phyloP scores from a whole-genome alignment of 2,888 invertebrate species.

The Papilio protenor region DNA sequence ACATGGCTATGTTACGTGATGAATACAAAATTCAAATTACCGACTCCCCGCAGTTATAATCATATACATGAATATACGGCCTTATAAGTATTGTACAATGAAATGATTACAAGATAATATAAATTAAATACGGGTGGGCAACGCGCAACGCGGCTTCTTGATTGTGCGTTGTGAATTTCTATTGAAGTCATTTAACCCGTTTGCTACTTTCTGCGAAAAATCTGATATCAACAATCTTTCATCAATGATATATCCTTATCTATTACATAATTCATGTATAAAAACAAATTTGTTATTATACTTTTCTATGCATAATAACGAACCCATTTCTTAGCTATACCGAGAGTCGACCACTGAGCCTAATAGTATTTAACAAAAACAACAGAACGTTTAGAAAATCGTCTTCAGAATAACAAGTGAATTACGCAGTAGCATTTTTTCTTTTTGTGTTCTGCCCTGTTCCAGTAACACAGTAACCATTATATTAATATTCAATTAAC shows the following conservation, averaged over 20 bases:
- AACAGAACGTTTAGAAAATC: constrained; percentile 22
- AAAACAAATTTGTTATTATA: too few species aligned
- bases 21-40: constrained; percentile 14
- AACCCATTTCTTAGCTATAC: neutral
- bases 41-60: constrained; percentile 3
- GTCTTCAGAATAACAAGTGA: constrained; percentile 20
- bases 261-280: too few species aligned
- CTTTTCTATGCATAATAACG: neutral
- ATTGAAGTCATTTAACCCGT: neutral
- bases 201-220: neutral
- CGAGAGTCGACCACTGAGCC: too few species aligned
- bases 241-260: too few species aligned
- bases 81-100: neutral
- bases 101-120: neutral
- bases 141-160: neutral
- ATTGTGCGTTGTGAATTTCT: neutral
- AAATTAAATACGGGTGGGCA: neutral
- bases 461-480: constrained; percentile 34
- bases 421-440: constrained; percentile 26
- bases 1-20: constrained; percentile 27
- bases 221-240: neutral
- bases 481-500: constrained; percentile 39
- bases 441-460: constrained; percentile 25
- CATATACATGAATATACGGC: neutral
- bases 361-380: constrained; percentile 1